Conservation (phyloP, 2,888 invertebrate species). For the Campoplex capitator region DNA sequence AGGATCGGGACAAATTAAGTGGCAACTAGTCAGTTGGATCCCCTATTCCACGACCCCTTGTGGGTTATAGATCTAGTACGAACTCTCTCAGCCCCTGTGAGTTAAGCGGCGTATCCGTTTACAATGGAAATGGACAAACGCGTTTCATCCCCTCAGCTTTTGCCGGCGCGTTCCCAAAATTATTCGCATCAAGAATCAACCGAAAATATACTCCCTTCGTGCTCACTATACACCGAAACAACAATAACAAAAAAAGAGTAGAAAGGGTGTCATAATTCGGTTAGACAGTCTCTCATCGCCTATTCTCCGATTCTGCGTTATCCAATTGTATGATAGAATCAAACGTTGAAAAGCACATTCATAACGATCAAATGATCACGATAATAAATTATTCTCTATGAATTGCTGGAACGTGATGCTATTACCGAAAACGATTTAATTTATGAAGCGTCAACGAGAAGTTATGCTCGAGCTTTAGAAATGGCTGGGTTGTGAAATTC, state of each 20-base stretch:
- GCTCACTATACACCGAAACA: background rate
- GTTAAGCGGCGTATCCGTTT: conserved; percentile 79
- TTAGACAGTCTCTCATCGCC: background rate
- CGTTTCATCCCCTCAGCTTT: conserved; percentile 68
- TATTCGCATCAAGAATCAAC: conserved; percentile 34
- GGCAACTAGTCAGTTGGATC: conserved; percentile 81
- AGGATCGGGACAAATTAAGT: conserved; percentile 82
- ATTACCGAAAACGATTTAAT: no score
- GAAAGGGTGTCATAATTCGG: background rate
- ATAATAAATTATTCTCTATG: no score
- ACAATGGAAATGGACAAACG: conserved; percentile 80
- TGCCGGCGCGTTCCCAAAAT: conserved; percentile 56
- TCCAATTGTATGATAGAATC: background rate
- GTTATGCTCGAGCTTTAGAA: no score
- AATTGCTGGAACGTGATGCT: no score
- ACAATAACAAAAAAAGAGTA: background rate
- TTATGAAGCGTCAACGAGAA: no score
- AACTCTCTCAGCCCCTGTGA: conserved; percentile 72
- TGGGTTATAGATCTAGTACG: conserved; percentile 45
- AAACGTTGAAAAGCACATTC: background rate
- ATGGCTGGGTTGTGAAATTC: no score
- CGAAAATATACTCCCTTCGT: conserved; percentile 22
- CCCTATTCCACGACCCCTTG: conserved; percentile 65
- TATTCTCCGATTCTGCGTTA: background rate
- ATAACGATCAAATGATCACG: background rate